Conservation (phyloP, 2,888 invertebrate genomes). For the Drosophila neotestacea region DNA sequence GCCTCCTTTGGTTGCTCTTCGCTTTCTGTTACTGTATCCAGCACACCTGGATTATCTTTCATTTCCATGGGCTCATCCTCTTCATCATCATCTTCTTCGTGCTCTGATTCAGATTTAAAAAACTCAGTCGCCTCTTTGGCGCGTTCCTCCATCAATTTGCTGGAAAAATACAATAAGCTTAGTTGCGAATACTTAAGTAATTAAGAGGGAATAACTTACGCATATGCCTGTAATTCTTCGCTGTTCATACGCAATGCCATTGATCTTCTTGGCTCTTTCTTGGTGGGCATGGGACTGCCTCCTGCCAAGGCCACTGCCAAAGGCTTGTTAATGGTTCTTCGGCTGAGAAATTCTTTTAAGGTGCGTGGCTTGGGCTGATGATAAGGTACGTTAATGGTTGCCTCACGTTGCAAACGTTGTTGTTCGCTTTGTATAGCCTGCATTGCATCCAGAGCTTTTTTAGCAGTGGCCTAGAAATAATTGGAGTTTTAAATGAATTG, state of each 20-base stretch:
- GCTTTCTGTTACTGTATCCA: constrained; percentile 1
- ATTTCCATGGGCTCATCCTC: constrained; percentile 24
- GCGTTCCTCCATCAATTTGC: constrained; percentile 89
- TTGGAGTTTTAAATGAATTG: constrained; percentile 13
- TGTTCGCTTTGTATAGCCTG: constrained; percentile 93
- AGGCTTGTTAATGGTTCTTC: constrained; percentile 78
- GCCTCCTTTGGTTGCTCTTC: neutral
- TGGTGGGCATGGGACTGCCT: constrained; percentile 61
- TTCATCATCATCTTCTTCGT: constrained; percentile 61
- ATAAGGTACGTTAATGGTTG: constrained; percentile 92
- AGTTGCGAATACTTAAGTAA: constrained; percentile 39
- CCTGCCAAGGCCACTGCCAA: constrained; percentile 48
- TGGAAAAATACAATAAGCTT: constrained; percentile 73
- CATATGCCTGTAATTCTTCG: constrained; percentile 88
- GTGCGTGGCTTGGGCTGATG: constrained; percentile 93
- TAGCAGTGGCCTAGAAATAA: constrained; percentile 88
- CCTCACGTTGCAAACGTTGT: constrained; percentile 92
- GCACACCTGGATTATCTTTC: constrained; percentile 35
- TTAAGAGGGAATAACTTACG: constrained; percentile 85
- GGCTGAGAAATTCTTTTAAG: constrained; percentile 91
- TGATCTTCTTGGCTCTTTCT: constrained; percentile 59
- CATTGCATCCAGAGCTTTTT: constrained; percentile 89
- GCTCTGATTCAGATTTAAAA: constrained; percentile 89
- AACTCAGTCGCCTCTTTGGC: constrained; percentile 91
- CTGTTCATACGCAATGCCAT: constrained; percentile 88